Conservation (phyloP, 2,888 invertebrate genomes). For the Lycaena phlaeas region DNA sequence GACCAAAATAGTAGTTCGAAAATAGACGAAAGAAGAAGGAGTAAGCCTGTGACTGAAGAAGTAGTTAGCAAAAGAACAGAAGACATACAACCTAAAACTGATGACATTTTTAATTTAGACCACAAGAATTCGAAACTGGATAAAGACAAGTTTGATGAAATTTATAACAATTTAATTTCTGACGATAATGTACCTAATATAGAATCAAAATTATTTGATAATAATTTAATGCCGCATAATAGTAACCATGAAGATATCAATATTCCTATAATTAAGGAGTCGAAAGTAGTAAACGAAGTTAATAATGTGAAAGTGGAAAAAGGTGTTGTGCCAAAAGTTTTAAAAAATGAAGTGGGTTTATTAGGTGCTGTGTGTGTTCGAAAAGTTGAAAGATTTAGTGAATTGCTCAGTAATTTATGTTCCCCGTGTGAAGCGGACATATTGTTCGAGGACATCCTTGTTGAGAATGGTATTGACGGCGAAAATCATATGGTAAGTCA, state of each 20-base stretch:
- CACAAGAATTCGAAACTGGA: conserved; percentile 39
- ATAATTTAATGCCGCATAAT: conserved; percentile 14
- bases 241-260: conserved; percentile 13
- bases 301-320: conserved; percentile 39
- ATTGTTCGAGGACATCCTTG: conserved; percentile 60
- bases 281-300: conserved; percentile 32
- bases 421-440: conserved; percentile 62
- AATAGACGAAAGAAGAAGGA: conserved; percentile 33
- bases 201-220: conserved; percentile 32
- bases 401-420: conserved; percentile 65
- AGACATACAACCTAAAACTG: conserved; percentile 35
- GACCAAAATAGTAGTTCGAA: conserved; percentile 41
- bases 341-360: conserved; percentile 43
- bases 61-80: conserved; percentile 28
- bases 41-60: conserved; percentile 33
- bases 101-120: conserved; percentile 49
- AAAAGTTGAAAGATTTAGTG: conserved; percentile 68
- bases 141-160: conserved; percentile 52
- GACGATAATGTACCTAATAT: conserved; percentile 27
- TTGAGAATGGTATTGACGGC: conserved; percentile 54
- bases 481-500: conserved; percentile 43
- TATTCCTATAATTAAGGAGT: conserved; percentile 38
- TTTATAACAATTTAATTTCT: conserved; percentile 50
- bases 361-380: conserved; percentile 64
- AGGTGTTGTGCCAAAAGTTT: conserved; percentile 57